Percentiles rank a stretch among this genome's conserved stretches.
phyloP scores from a whole-genome alignment of 2,797 vertebrate species.

The Tenualosa ilisha region DNA sequence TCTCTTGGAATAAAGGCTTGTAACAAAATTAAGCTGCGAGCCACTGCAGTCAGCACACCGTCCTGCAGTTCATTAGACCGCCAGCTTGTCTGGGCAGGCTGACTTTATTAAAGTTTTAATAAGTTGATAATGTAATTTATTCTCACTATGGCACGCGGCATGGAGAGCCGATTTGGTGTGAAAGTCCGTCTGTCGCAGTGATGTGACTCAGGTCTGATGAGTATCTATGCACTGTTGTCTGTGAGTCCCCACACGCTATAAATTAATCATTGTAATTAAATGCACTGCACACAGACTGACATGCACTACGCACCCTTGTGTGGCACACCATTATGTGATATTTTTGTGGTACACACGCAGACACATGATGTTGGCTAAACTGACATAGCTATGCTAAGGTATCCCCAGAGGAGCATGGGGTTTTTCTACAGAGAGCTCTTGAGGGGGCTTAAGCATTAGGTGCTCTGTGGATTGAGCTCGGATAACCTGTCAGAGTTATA shows the following conservation, averaged over 20 bases:
- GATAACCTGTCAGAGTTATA: constrained; percentile 15
- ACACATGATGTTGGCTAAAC: background rate
- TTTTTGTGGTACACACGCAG: background rate
- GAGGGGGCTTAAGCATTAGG: background rate
- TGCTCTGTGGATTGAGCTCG: background rate
- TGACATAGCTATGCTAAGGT: background rate
- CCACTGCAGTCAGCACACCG: constrained; percentile 25
- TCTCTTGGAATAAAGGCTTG: constrained; percentile 59
- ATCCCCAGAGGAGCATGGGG: background rate
- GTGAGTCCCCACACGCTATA: background rate
- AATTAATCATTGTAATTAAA: background rate
- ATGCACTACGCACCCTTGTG: background rate
- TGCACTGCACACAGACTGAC: background rate
- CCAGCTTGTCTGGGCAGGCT: constrained; percentile 25
- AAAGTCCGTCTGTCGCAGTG: background rate
- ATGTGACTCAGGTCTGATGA: background rate
- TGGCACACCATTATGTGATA: background rate
- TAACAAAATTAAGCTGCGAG: constrained; percentile 37
- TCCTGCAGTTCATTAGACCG: constrained; percentile 48
- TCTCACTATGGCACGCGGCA: constrained; percentile 16
- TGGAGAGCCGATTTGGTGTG: background rate
- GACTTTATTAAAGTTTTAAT: constrained; percentile 59
- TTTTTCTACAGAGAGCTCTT: background rate
- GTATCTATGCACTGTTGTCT: background rate
- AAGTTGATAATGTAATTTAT: constrained; percentile 60